Evolutionary conservation across 2,888 invertebrate species (phyloP).

Genomic region (Netelia inedita): DNA sequence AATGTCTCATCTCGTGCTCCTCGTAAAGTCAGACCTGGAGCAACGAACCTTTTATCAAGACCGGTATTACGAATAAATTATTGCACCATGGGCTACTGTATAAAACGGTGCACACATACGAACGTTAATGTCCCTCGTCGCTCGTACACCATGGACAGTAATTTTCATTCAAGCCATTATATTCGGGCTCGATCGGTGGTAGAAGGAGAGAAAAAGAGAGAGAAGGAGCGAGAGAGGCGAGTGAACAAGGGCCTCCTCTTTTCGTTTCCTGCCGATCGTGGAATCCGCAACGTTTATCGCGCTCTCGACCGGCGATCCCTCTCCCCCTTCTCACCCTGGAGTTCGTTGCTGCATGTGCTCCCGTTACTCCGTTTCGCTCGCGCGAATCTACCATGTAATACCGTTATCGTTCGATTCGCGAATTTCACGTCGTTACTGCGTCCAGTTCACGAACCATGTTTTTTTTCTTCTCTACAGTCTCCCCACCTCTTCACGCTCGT

Average conservation of each 20-base stretch:
- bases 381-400: slow-evolving; percentile 57
- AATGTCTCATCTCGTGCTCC: background rate
- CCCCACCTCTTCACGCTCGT: background rate
- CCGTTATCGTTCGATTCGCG: slow-evolving; percentile 63
- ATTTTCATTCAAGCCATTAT: slow-evolving; percentile 39
- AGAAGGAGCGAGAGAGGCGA: background rate
- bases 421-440: slow-evolving; percentile 54
- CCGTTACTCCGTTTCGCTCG: slow-evolving; percentile 69
- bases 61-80: slow-evolving; percentile 22
- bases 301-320: slow-evolving; percentile 47
- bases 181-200: slow-evolving; percentile 15
- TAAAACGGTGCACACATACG: background rate
- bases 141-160: background rate
- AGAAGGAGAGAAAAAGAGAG: background rate
- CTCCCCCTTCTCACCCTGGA: background rate
- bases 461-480: slow-evolving; percentile 10
- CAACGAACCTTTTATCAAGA: slow-evolving; percentile 35
- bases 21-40: background rate
- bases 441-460: slow-evolving; percentile 38
- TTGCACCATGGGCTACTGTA: slow-evolving; percentile 4
- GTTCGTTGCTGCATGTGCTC: slow-evolving; percentile 41
- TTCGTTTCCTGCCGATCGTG: slow-evolving; percentile 60
- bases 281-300: slow-evolving; percentile 57
- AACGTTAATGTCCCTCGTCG: background rate
- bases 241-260: slow-evolving; percentile 43